Evolutionary conservation across 2,113 vertebrate genomes (phyloP).

Genomic region (Leucoraja erinaceus): DNA sequence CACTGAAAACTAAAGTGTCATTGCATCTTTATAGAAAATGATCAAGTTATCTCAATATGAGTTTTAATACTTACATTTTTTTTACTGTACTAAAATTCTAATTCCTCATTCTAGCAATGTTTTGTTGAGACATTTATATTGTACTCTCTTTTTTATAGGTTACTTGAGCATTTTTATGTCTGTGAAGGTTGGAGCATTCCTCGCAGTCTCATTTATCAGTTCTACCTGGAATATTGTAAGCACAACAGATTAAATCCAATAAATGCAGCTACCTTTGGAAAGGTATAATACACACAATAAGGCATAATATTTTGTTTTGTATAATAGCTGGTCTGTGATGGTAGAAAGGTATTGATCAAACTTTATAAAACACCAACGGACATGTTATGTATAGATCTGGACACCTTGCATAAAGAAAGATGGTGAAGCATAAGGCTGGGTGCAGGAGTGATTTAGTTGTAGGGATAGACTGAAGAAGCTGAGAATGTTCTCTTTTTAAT

Average conservation of each 20-base stretch:
- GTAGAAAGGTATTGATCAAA: too few relatives aligned
- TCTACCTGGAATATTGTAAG: slow-evolving; percentile 53
- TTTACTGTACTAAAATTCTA: neutral
- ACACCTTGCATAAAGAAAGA: too few relatives aligned
- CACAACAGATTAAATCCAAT: slow-evolving; percentile 46
- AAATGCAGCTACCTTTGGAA: slow-evolving; percentile 56
- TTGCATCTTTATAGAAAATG: neutral
- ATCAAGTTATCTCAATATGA: neutral
- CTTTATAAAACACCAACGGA: too few relatives aligned
- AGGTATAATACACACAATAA: slow-evolving; percentile 45
- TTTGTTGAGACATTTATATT: slow-evolving; percentile 34
- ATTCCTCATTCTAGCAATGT: neutral
- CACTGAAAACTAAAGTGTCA: neutral
- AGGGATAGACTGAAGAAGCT: too few relatives aligned
- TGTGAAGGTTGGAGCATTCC: slow-evolving; percentile 52
- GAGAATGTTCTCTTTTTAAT: too few relatives aligned
- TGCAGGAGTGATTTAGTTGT: too few relatives aligned
- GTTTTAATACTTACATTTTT: neutral
- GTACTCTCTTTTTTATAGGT: slow-evolving; percentile 46
- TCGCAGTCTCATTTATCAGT: slow-evolving; percentile 51
- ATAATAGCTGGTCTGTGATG: neutral
- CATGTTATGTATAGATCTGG: too few relatives aligned
- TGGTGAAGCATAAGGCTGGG: too few relatives aligned
- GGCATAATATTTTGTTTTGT: neutral
- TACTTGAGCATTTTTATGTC: slow-evolving; percentile 57